Conservation (phyloP, 2,888 invertebrate species). For the Cecidostiba fungosa region DNA sequence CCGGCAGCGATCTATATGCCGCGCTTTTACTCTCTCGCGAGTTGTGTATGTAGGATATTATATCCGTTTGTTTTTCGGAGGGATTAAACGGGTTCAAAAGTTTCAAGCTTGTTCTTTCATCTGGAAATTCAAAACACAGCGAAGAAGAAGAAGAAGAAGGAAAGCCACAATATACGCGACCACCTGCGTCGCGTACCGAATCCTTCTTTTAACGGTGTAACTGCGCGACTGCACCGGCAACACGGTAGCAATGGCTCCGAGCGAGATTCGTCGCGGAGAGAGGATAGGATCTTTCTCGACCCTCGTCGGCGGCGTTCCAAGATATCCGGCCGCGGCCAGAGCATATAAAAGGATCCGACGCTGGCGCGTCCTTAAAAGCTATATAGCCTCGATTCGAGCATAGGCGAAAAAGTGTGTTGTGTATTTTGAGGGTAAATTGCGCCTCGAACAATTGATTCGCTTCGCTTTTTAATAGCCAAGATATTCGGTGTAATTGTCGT, state of each 20-base stretch:
- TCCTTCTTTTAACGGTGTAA: not conserved
- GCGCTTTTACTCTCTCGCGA: not conserved
- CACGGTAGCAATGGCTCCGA: not conserved
- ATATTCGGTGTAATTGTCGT: too few species aligned
- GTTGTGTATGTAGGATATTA: not conserved
- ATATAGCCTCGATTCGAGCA: not conserved
- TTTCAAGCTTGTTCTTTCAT: too few species aligned
- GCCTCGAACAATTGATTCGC: not conserved
- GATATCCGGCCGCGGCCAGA: not conserved
- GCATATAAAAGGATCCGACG: not conserved
- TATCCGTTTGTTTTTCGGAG: not conserved
- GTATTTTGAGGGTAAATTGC: not conserved
- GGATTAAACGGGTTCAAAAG: not conserved
- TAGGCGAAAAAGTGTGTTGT: not conserved
- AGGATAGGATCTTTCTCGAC: constrained; percentile 7
- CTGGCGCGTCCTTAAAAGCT: too few species aligned
- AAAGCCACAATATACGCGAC: not conserved
- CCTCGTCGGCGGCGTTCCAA: not conserved
- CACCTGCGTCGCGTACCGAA: not conserved
- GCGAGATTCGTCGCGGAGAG: not conserved
- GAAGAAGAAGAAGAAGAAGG: too few species aligned
- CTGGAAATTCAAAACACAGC: not conserved
- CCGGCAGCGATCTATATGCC: not conserved
- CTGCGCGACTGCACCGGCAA: not conserved
- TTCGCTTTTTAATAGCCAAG: too few species aligned